These are phyloP conservation scores for Stenurella melanura DNA, from an alignment of 2,888 invertebrate genomes.

Conservation along the genomic window DNA sequence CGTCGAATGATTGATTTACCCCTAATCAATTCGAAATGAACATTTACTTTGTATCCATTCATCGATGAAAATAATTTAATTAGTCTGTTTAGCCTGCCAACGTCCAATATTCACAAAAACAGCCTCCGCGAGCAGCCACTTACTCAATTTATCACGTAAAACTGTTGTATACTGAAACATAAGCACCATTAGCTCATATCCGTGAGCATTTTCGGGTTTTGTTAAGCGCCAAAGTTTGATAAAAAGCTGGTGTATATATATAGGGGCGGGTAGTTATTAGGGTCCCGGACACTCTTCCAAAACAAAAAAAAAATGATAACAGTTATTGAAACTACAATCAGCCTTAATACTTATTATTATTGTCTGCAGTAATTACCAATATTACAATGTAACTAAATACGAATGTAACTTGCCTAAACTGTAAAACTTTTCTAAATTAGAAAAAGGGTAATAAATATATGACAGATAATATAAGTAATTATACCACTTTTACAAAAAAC, in stretches of 20 bases:
- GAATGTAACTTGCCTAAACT: too few relatives aligned
- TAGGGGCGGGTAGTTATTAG: too few relatives aligned
- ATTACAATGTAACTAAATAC: too few relatives aligned
- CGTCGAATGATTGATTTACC: conserved; percentile 20
- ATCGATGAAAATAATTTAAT: conserved; percentile 27
- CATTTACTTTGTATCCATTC: conserved; percentile 14
- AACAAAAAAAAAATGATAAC: too few relatives aligned
- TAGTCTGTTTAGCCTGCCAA: not conserved
- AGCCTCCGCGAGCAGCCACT: conserved; percentile 4
- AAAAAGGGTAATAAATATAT: too few relatives aligned
- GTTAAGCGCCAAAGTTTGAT: not conserved
- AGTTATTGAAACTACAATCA: too few relatives aligned
- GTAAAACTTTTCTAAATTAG: too few relatives aligned
- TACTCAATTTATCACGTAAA: conserved; percentile 8
- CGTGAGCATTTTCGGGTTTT: not conserved
- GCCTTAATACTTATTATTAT: too few relatives aligned
- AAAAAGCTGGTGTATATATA: conserved; percentile 20
- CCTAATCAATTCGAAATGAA: conserved; percentile 15
- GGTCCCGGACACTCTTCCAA: too few relatives aligned
- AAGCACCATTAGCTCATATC: conserved; percentile 20
- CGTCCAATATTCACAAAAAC: conserved; percentile 14
- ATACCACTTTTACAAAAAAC: too few relatives aligned
- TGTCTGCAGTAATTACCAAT: too few relatives aligned
- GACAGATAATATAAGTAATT: too few relatives aligned
- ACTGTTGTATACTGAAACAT: conserved; percentile 2